These are phyloP conservation scores for Drosophila gunungcola DNA, from an alignment of 1,140 invertebrate species.

Conservation along the genomic window DNA sequence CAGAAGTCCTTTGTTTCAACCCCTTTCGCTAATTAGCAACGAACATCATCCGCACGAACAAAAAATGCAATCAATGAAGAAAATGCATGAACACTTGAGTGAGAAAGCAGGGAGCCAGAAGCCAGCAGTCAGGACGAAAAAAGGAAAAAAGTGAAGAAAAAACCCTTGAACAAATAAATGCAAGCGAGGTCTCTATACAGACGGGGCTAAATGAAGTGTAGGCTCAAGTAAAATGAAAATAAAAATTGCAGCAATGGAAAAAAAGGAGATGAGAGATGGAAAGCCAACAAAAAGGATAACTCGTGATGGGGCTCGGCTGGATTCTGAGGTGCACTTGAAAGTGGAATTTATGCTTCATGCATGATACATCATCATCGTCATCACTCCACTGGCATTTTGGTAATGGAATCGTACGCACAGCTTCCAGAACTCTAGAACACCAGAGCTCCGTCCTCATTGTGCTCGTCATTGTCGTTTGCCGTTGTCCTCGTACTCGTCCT, in stretches of 20 bases:
- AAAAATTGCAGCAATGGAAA: conserved; percentile 30
- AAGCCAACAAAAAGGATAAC: conserved; percentile 76
- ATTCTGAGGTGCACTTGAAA: conserved; percentile 72
- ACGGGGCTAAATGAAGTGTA: conserved; percentile 75
- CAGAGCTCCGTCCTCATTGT: conserved; percentile 41
- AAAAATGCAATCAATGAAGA: conserved; percentile 76
- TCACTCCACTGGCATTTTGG: conserved; percentile 65
- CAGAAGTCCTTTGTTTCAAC: conserved; percentile 35
- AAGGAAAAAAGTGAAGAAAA: conserved; percentile 15
- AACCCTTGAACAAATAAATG: conserved; percentile 66
- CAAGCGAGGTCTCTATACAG: conserved; percentile 43
- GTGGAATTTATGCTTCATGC: conserved; percentile 81
- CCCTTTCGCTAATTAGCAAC: conserved; percentile 68
- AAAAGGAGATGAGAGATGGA: conserved; percentile 32
- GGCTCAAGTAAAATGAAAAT: conserved; percentile 70
- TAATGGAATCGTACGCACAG: conserved; percentile 78
- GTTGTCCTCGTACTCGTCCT: conserved; percentile 39
- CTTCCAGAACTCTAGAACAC: conserved; percentile 41
- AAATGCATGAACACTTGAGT: conserved; percentile 65
- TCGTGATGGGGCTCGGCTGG: conserved; percentile 47
- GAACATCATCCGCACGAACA: conserved; percentile 26
- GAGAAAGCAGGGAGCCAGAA: conserved; percentile 12
- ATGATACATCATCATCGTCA: conserved; percentile 74
- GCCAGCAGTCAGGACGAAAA: neutral
- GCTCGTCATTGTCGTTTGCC: conserved; percentile 49